A percentile compares a stretch with the other conserved stretches of the same genome.
phyloP scores from a whole-genome alignment of 1,140 invertebrate genomes.

The Drosophila kohkoa region DNA sequence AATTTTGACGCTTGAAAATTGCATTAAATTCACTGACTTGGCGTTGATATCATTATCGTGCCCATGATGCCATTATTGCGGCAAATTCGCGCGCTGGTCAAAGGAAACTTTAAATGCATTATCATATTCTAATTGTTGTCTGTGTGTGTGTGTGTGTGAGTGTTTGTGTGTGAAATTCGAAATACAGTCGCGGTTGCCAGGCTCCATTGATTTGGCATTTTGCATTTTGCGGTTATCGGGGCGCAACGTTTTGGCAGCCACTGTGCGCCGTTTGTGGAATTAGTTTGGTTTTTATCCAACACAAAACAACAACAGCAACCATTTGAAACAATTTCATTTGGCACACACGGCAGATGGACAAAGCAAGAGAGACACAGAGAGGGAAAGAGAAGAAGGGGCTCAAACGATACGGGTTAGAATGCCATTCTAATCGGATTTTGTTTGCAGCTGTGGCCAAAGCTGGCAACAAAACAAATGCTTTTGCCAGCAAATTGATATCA shows the following conservation, averaged over 20 bases:
- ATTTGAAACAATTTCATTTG: slow-evolving; percentile 77
- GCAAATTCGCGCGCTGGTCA: slow-evolving; percentile 35
- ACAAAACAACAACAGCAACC: slow-evolving; percentile 41
- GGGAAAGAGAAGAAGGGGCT: background rate
- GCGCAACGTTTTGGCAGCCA: slow-evolving; percentile 38
- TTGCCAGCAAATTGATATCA: slow-evolving; percentile 80
- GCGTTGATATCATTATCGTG: slow-evolving; percentile 66
- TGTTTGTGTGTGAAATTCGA: background rate
- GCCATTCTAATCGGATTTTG: slow-evolving; percentile 78
- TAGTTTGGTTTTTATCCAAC: slow-evolving; percentile 26
- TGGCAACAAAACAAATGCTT: slow-evolving; percentile 59
- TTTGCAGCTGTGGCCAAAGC: slow-evolving; percentile 71
- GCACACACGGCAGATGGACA: slow-evolving; percentile 27
- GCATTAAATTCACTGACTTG: slow-evolving; percentile 71
- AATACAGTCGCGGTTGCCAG: background rate
- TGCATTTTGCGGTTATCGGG: slow-evolving; percentile 11
- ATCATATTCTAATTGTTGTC: background rate
- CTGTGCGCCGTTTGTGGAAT: slow-evolving; percentile 14
- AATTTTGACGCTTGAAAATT: slow-evolving; percentile 43
- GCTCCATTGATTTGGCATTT: slow-evolving; percentile 52
- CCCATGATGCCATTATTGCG: slow-evolving; percentile 34
- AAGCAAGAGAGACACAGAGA: background rate
- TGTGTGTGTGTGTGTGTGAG: background rate
- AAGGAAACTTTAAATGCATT: slow-evolving; percentile 5
- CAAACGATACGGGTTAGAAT: slow-evolving; percentile 41